phyloP scores from a whole-genome alignment of 2,113 vertebrate genomes.

The Catagonus wagneri region DNA sequence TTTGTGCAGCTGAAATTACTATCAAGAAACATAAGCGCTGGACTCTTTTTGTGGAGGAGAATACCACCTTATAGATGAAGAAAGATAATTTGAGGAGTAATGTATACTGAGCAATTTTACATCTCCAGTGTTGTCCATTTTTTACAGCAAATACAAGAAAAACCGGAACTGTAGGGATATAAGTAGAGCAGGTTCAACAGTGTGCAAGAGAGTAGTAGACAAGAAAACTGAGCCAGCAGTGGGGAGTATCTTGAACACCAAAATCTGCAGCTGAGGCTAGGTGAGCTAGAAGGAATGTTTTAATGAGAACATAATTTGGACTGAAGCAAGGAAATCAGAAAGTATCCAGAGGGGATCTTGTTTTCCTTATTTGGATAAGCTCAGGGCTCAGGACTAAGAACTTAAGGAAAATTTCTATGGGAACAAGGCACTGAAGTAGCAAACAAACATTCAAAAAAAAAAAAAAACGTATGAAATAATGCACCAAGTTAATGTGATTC shows the following conservation, averaged over 20 bases:
- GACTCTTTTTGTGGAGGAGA: neutral
- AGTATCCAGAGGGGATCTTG: neutral
- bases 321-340: slow-evolving; percentile 5
- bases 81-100: neutral
- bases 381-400: neutral
- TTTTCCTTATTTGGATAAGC: neutral
- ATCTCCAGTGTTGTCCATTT: neutral
- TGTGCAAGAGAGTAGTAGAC: neutral
- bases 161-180: neutral
- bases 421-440: neutral
- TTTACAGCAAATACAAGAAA: neutral
- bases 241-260: neutral
- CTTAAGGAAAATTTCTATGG: neutral
- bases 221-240: neutral
- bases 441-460: too few species aligned
- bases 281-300: neutral
- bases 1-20: neutral
- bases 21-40: neutral
- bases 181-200: neutral
- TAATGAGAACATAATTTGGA: neutral
- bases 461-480: neutral
- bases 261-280: neutral
- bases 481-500: neutral
- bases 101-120: neutral
- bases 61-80: neutral